Conservation (phyloP, 2,797 vertebrate genomes). For the Pangasius macronema region DNA sequence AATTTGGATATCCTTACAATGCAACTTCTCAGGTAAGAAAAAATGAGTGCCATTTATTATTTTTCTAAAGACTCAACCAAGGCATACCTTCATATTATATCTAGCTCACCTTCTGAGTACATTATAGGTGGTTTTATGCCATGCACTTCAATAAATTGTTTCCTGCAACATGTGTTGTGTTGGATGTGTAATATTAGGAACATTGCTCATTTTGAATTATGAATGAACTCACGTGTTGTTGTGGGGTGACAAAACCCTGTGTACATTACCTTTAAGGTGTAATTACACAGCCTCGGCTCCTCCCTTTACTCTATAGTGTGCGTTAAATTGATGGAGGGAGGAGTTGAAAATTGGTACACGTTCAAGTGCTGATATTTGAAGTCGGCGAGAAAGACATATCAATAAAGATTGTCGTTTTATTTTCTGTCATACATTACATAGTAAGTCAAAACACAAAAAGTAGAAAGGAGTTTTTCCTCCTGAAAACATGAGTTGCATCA, state of each 20-base stretch:
- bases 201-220: constrained; percentile 73
- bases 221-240: constrained; percentile 82
- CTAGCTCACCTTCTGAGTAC: neutral
- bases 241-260: constrained; percentile 76
- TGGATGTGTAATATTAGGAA: constrained; percentile 50
- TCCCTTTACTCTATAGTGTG: constrained; percentile 53
- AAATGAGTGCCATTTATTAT: constrained; percentile 28
- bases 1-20: constrained; percentile 96
- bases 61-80: neutral
- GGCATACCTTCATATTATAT: neutral
- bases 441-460: neutral
- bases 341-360: too few species aligned
- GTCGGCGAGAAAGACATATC: too few species aligned
- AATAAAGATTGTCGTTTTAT: too few species aligned
- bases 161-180: neutral
- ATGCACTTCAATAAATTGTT: neutral
- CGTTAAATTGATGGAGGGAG: constrained; percentile 48
- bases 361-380: too few species aligned
- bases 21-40: constrained; percentile 93
- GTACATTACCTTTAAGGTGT: constrained; percentile 67
- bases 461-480: neutral
- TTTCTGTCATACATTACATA: neutral
- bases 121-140: neutral
- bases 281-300: constrained; percentile 61
- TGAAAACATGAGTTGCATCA: neutral